Conservation (phyloP, 2,113 vertebrate species). For the Fulmarus glacialis region DNA sequence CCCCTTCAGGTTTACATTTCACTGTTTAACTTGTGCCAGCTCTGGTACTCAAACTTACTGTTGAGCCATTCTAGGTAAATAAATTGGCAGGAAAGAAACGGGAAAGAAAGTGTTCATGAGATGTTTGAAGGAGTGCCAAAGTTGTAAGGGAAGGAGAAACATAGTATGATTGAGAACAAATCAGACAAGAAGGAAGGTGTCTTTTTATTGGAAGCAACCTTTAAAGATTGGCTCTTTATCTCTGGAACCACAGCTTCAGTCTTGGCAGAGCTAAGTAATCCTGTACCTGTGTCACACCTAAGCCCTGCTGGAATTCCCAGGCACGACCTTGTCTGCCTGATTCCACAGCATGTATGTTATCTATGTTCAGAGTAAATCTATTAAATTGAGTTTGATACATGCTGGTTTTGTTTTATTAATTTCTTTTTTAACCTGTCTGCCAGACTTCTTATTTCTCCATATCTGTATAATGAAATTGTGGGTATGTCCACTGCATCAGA, state of each 20-base stretch:
- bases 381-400: neutral
- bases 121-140: neutral
- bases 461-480: neutral
- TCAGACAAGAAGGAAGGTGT: neutral
- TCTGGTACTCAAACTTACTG: neutral
- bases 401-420: neutral
- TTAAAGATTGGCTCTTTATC: neutral
- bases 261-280: neutral
- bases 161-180: neutral
- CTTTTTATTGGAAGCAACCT: neutral
- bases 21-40: neutral
- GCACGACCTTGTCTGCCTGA: neutral
- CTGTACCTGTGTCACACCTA: neutral
- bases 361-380: neutral
- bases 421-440: neutral
- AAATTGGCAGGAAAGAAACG: neutral
- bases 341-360: neutral
- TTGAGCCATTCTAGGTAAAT: neutral
- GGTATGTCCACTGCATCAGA: neutral
- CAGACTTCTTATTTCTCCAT: neutral
- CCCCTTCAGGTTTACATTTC: neutral
- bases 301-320: neutral
- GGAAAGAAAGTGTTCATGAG: neutral
- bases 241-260: neutral
- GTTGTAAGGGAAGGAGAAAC: neutral